These are phyloP conservation scores for Pilophorus perplexus DNA, from an alignment of 2,888 invertebrate species.

Conservation along the genomic window DNA sequence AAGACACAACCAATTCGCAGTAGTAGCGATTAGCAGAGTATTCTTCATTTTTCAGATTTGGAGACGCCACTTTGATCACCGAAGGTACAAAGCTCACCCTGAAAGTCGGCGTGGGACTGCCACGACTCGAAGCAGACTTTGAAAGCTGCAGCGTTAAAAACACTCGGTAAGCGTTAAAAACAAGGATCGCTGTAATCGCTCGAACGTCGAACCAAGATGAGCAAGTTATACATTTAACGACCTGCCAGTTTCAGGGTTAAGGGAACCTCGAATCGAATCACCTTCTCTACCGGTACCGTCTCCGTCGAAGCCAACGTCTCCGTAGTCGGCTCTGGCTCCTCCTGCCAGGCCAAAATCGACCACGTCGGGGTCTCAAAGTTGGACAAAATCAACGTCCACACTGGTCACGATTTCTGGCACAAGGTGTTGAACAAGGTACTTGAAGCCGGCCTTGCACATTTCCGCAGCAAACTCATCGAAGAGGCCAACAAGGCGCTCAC, in stretches of 20 bases:
- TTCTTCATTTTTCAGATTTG: conserved; percentile 39
- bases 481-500: conserved; percentile 27
- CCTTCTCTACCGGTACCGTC: conserved; percentile 36
- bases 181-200: no score
- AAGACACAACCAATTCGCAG: no score
- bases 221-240: no score
- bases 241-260: no score
- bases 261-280: conserved; percentile 42
- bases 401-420: conserved; percentile 44
- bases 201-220: no score
- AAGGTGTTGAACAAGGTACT: conserved; percentile 42
- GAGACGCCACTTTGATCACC: conserved; percentile 43
- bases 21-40: no score
- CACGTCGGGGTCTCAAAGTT: conserved; percentile 35
- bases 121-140: conserved; percentile 37
- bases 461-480: conserved; percentile 29
- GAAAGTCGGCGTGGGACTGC: conserved; percentile 37
- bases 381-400: conserved; percentile 40
- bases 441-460: conserved; percentile 25
- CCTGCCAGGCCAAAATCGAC: conserved; percentile 42
- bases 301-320: conserved; percentile 43
- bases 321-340: conserved; percentile 28
- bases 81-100: conserved; percentile 41
- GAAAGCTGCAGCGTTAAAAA: conserved; percentile 40
- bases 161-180: no score